Evolutionary conservation across 2,113 vertebrate genomes (phyloP).

Genomic region (Callipepla californica): DNA sequence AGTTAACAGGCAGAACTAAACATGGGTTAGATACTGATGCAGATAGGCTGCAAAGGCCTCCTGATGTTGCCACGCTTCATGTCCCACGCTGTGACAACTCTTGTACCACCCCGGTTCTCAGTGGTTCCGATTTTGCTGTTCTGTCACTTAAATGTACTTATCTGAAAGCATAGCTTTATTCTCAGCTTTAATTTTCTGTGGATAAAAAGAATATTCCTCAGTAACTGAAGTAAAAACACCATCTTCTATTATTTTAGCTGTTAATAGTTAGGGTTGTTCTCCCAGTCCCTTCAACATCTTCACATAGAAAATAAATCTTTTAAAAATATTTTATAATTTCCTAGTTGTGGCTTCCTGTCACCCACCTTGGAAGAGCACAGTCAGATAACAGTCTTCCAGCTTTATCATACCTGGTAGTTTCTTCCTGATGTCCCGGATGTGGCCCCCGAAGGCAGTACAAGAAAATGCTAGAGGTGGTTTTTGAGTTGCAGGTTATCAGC

Average conservation of each 20-base stretch:
- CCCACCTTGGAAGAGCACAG: too few species aligned
- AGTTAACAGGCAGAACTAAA: background rate
- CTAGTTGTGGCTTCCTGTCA: too few species aligned
- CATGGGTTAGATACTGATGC: fast-evolving
- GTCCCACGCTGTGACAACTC: background rate
- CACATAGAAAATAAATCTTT: too few species aligned
- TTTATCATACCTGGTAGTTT: too few species aligned
- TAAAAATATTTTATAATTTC: too few species aligned
- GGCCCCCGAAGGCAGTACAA: background rate
- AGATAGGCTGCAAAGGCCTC: background rate
- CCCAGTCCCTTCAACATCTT: too few species aligned
- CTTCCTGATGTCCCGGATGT: too few species aligned
- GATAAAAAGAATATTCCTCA: background rate
- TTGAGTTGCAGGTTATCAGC: background rate
- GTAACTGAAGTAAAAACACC: background rate
- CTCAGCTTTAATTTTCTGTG: background rate
- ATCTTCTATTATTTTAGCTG: background rate
- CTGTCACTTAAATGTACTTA: background rate
- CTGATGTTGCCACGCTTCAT: background rate
- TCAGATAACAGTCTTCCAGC: too few species aligned
- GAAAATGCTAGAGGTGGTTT: background rate
- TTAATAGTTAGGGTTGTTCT: background rate
- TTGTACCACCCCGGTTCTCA: background rate
- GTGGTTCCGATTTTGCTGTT: background rate
- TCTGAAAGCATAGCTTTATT: background rate